Evolutionary conservation across 2,113 vertebrate species (phyloP).

Genomic region (Malurus alboscapulatus): DNA sequence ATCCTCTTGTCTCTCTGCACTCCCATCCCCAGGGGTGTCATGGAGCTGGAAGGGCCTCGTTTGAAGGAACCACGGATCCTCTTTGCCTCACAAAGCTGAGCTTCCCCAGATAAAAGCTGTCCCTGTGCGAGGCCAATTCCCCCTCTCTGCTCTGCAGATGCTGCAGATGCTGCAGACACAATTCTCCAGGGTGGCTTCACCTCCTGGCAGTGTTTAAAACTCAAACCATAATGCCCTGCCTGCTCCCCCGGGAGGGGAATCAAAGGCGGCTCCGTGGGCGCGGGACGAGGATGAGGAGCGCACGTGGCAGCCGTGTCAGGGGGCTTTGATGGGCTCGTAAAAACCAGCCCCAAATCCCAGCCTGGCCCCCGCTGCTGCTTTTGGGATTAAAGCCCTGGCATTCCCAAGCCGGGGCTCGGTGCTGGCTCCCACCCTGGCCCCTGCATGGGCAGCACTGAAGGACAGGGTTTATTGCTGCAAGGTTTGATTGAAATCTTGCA

Average conservation of each 20-base stretch:
- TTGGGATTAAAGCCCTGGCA: neutral
- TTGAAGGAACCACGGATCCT: neutral
- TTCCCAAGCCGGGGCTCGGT: neutral
- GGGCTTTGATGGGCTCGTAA: neutral
- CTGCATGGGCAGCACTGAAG: neutral
- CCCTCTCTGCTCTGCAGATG: neutral
- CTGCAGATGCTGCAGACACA: neutral
- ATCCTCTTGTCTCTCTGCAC: neutral
- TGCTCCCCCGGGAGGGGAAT: neutral
- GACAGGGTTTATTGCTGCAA: neutral
- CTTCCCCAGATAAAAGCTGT: neutral
- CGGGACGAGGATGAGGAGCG: neutral
- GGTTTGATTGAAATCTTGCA: slow-evolving; percentile 35
- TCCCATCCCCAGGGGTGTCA: neutral
- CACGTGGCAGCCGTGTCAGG: neutral
- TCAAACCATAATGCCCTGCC: neutral
- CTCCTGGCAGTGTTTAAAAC: neutral
- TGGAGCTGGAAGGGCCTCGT: neutral
- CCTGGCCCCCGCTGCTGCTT: neutral
- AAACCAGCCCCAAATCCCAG: neutral
- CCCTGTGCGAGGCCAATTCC: neutral
- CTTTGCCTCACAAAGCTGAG: neutral
- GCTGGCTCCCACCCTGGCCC: neutral
- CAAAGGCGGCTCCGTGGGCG: neutral
- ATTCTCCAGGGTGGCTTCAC: neutral